Percentiles rank a stretch among this genome's conserved stretches.
phyloP scores from a whole-genome alignment of 1,140 invertebrate species.

The Cataglyphis hispanica region DNA sequence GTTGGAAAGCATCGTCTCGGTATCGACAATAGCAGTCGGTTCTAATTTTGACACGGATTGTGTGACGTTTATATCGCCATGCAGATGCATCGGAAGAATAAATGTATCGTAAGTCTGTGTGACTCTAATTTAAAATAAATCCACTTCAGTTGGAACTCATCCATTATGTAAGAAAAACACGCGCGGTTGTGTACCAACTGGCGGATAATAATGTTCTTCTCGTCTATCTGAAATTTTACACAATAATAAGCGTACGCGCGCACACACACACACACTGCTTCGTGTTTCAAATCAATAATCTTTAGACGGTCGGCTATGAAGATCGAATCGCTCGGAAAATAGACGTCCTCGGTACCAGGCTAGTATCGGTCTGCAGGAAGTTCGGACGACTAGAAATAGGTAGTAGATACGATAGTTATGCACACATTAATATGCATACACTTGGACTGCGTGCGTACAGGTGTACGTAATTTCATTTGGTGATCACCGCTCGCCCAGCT shows the following conservation, averaged over 20 bases:
- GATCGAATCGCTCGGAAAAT: conserved; percentile 75
- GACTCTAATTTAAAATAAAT: conserved; percentile 78
- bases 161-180: conserved; percentile 31
- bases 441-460: conserved; percentile 42
- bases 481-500: conserved; percentile 49
- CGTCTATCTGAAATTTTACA: conserved; percentile 59
- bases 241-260: background rate
- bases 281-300: conserved; percentile 58
- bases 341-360: conserved; percentile 70
- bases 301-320: conserved; percentile 63
- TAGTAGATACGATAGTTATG: conserved; percentile 28
- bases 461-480: conserved; percentile 60
- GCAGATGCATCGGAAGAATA: background rate
- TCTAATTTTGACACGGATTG: conserved; percentile 61
- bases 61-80: conserved; percentile 10
- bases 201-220: conserved; percentile 44
- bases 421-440: conserved; percentile 38
- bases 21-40: conserved; percentile 16
- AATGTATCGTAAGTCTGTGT: conserved; percentile 23
- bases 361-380: conserved; percentile 39
- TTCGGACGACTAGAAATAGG: conserved; percentile 37
- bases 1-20: conserved; percentile 11
- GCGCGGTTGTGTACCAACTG: conserved; percentile 1
- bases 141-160: conserved; percentile 54
- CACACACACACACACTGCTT: conserved; percentile 2